phyloP scores from a whole-genome alignment of 2,888 invertebrate species.

The Cosmopolites sordidus region DNA sequence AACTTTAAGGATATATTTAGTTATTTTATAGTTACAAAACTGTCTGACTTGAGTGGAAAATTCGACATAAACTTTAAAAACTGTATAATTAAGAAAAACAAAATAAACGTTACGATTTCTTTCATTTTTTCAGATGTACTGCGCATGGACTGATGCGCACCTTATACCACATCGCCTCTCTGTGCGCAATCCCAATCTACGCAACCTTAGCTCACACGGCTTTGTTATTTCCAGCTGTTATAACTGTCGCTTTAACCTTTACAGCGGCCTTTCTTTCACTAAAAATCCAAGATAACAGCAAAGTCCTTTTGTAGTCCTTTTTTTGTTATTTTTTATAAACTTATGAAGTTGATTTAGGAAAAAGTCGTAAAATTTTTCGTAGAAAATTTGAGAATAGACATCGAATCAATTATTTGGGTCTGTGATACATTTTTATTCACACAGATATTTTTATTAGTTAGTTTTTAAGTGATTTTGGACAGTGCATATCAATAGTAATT shows the following conservation, averaged over 20 bases:
- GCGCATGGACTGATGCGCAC: conserved; percentile 56
- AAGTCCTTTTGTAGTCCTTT: conserved; percentile 44
- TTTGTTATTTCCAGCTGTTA: conserved; percentile 44
- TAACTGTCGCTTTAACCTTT: conserved; percentile 41
- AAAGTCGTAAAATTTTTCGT: neutral
- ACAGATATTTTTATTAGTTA: too few relatives aligned
- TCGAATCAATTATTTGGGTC: too few relatives aligned
- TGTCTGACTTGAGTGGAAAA: too few relatives aligned
- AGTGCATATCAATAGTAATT: neutral
- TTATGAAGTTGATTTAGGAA: neutral
- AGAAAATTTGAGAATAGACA: neutral
- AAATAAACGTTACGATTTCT: too few relatives aligned
- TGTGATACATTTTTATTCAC: too few relatives aligned
- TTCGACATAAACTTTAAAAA: too few relatives aligned
- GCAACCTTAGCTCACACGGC: conserved; percentile 43
- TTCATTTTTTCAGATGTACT: conserved; percentile 55
- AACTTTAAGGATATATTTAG: too few relatives aligned
- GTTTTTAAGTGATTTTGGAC: neutral
- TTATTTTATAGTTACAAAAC: too few relatives aligned
- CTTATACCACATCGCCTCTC: conserved; percentile 52
- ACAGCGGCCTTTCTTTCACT: conserved; percentile 43
- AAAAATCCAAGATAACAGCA: conserved; percentile 47
- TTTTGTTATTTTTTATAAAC: neutral
- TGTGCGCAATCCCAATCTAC: conserved; percentile 50
- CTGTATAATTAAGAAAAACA: too few relatives aligned